Percentiles rank a stretch among this genome's conserved stretches.
phyloP scores from a whole-genome alignment of 2,888 invertebrate genomes.

The Nipponacmea schrenckii region DNA sequence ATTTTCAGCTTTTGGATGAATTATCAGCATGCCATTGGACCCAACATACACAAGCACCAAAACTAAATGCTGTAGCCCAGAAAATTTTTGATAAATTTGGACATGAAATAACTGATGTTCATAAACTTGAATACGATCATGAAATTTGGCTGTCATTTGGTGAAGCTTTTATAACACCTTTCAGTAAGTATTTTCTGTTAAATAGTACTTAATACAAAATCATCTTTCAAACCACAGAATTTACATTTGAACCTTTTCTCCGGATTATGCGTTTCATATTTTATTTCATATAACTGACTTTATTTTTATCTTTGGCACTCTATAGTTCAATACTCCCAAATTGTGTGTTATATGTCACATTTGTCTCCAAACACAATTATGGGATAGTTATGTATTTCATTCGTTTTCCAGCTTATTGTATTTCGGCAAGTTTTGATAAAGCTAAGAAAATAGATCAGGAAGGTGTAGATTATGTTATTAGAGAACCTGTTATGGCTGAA shows the following conservation, averaged over 20 bases:
- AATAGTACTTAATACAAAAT: neutral
- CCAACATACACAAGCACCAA: conserved; percentile 48
- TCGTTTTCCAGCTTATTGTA: conserved; percentile 53
- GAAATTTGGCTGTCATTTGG: conserved; percentile 66
- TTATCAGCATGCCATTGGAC: conserved; percentile 42
- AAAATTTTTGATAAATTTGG: conserved; percentile 60
- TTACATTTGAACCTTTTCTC: too few relatives aligned
- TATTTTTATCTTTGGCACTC: too few relatives aligned
- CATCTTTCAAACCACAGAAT: too few relatives aligned
- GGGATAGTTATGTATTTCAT: too few relatives aligned
- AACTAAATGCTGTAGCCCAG: conserved; percentile 57
- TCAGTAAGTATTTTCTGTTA: conserved; percentile 50
- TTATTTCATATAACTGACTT: too few relatives aligned
- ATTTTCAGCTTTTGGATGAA: conserved; percentile 62
- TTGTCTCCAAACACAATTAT: too few relatives aligned
- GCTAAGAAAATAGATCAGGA: conserved; percentile 38
- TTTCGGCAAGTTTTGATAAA: conserved; percentile 58
- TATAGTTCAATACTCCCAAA: too few relatives aligned
- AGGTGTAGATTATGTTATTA: conserved; percentile 36
- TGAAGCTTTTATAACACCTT: conserved; percentile 63
- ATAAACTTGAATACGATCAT: conserved; percentile 46
- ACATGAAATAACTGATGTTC: conserved; percentile 56
- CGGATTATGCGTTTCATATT: too few relatives aligned
- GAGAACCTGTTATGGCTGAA: conserved; percentile 53
- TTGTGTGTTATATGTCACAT: too few relatives aligned